Base-by-base conservation (phyloP, 2,113 vertebrate genomes). In the Dasyprocta punctata region DNA sequence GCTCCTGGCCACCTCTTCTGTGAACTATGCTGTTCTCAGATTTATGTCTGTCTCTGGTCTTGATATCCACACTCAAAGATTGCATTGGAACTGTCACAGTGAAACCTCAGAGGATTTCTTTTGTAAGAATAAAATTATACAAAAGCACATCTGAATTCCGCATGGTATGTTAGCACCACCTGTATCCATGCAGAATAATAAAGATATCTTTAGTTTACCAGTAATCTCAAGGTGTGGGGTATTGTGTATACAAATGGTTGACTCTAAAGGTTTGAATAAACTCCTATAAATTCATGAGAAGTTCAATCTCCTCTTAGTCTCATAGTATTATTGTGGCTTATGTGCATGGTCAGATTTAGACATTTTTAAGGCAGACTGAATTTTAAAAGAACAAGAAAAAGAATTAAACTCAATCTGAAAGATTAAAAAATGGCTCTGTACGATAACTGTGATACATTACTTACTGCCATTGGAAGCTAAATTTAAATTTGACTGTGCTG, bases 311-410 rank as follows among this genome's bases (percentile, higher is more conserved):
- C 73, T 91, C 88, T 92, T 71, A 49, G 26, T 7, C 11, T 28
- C 33, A 26, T 86, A 82, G 69, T 91, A 30, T 86, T 89, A 67
- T 67, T 94, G 38, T n/a, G 69, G 10, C n/a, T 41, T 67, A 78
- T 73, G 26, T 93, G 19, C n/a, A 7, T 86, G 84, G 38, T 77
- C 71, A 92, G 12, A 89, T 52, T 89, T 89, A 26, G 24, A 90
- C 47, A 58, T n/a, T 84, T 54, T 84, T 38, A 90, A 94, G 38
- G 12, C n/a, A 93, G 5, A 80, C 54, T 91, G 20, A 77, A 91
- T 87, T 95, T 96, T 95, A 93, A 92, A 90, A 87, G 30, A 60
- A 90, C 65, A 11, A 36, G 61, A 47, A 49, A 60, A 73, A n/a
- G n/a, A 88, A 47, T 22, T 54, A 71, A 71, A 60, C 9, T 96